Percentiles rank a stretch among this genome's conserved stretches.
phyloP scores from a whole-genome alignment of 1,140 invertebrate genomes.

The Chrysoperla carnea region DNA sequence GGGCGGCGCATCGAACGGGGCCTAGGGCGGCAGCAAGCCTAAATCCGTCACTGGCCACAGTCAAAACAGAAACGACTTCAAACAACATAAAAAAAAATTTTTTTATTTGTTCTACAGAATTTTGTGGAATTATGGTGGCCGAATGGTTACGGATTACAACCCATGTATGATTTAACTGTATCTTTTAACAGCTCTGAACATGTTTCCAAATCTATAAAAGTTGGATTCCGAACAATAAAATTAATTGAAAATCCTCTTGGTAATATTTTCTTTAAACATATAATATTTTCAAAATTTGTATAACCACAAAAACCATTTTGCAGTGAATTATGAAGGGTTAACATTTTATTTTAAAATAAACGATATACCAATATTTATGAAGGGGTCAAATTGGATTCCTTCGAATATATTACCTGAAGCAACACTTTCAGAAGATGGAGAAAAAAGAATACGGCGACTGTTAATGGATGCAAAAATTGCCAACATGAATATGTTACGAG shows the following conservation, averaged over 20 bases:
- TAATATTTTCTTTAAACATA: constrained; percentile 8
- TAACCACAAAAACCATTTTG: background rate
- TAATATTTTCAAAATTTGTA: background rate
- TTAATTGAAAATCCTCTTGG: constrained; percentile 47
- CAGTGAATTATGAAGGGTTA: constrained; percentile 32
- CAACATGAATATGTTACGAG: constrained; percentile 86
- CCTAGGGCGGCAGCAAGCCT: no score
- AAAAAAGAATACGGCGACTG: constrained; percentile 23
- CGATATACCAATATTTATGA: constrained; percentile 76
- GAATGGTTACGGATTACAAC: constrained; percentile 75
- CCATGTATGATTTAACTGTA: constrained; percentile 51
- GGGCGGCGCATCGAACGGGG: no score
- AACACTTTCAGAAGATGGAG: constrained; percentile 27
- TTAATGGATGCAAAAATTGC: constrained; percentile 54
- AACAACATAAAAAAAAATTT: background rate
- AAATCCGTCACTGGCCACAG: no score
- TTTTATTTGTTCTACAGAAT: constrained; percentile 19
- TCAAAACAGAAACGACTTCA: no score
- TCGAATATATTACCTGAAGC: constrained; percentile 71
- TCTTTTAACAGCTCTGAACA: constrained; percentile 24
- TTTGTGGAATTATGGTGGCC: constrained; percentile 76
- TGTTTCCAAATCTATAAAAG: constrained; percentile 26
- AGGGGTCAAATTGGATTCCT: constrained; percentile 94
- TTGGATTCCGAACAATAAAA: constrained; percentile 81
- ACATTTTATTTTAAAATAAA: constrained; percentile 87